Base-by-base conservation (phyloP, 2,888 invertebrate species). In the Drosophila vallismaia region DNA sequence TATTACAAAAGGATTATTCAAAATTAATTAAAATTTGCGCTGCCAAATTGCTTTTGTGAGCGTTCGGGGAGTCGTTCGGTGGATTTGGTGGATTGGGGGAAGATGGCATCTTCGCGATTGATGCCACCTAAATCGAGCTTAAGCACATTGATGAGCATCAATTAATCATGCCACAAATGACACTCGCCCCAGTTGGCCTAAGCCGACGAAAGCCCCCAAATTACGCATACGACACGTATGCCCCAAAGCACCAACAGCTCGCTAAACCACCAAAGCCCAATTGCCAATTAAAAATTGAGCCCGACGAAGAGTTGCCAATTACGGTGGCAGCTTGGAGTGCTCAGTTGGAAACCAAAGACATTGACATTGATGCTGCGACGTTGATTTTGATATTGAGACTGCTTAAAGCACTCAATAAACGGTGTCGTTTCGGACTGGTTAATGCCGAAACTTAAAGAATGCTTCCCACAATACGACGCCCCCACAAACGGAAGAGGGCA, bases 141-240 rank as follows among this genome's bases (percentile, higher is more conserved):
- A 84, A 86, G 84, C 84, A 76, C 82, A 83, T 83, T 86, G 82
- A 83, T 84, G 82, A 68, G 84, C 86, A 86, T 83, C 82, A 83
- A 83, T 83, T 83, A 83, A 83, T 83, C 82, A 83, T 86, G 80
- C 86, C 83, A 55, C 86, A 86, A 73, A 73, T 70, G 55, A 71
- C 60, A 77, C 48, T 59, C 59, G 59, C 50, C 12, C 58, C 58
- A 57, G 33, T 64, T 76, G 56, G 66, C 51, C 78, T 77, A 86
- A 82, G 76, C 82, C 82, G 71, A 73, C 36, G 67, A 77, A 82
- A 82, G 80, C 80, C 69, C 56, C 69, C 84, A 86, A 71, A 83
- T 83, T 83, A 80, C 71, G 78, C 78, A 83, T 86, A 84, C 86
- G 86, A 84, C 82, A 83, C 82, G 82, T 77, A 76, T 73, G 66